A percentile compares a stretch with the other conserved stretches of the same genome.
These are phyloP conservation scores for Macrotrachela quadricornifera DNA, from an alignment of 1,140 invertebrate species.

Conservation along the genomic window DNA sequence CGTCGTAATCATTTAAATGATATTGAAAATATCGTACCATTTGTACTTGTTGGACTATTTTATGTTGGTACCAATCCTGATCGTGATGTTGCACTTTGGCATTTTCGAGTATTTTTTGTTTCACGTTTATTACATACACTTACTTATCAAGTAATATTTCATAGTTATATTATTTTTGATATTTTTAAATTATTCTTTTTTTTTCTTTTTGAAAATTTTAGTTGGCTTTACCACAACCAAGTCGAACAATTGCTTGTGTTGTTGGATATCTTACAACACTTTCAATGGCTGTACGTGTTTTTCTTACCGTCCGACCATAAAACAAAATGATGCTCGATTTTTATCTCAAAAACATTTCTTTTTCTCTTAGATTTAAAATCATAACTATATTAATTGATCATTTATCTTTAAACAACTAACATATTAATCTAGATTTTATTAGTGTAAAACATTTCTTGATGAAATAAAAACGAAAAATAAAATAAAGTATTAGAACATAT, in stretches of 20 bases:
- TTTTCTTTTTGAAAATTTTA: background rate
- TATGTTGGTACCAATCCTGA: slow-evolving; percentile 40
- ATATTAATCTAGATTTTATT: no score
- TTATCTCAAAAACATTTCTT: no score
- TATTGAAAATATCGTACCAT: slow-evolving; percentile 44
- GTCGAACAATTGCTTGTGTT: slow-evolving; percentile 35
- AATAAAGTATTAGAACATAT: no score
- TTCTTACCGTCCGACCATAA: no score
- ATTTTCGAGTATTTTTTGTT: slow-evolving; percentile 39
- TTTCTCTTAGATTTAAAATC: no score
- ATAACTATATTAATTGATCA: no score
- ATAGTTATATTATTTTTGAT: no score
- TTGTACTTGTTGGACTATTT: slow-evolving; percentile 37
- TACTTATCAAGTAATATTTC: slow-evolving; percentile 30
- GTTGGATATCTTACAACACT: slow-evolving; percentile 30
- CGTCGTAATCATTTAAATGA: slow-evolving; percentile 45
- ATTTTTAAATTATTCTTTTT: background rate
- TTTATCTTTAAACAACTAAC: no score
- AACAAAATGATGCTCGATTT: no score
- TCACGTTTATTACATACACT: slow-evolving; percentile 39
- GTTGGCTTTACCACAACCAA: slow-evolving; percentile 34
- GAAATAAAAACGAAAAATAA: no score
- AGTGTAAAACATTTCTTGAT: no score
- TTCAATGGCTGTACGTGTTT: slow-evolving; percentile 30
- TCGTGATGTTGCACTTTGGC: slow-evolving; percentile 31